These are phyloP conservation scores for Platycercus adscitus DNA, from an alignment of 2,113 vertebrate genomes.

Conservation along the genomic window DNA sequence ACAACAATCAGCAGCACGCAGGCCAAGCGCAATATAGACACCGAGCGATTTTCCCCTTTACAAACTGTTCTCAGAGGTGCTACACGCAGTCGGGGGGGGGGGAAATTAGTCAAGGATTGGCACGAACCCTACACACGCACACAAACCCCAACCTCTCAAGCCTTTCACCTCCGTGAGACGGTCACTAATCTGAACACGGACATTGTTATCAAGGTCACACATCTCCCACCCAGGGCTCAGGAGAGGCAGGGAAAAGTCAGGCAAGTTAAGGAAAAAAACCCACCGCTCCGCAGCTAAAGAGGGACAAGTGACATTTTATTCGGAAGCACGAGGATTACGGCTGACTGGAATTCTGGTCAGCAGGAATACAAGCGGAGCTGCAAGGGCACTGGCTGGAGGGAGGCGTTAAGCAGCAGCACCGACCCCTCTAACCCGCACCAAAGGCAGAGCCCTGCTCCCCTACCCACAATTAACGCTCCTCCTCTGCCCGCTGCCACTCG, in stretches of 20 bases:
- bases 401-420: background rate
- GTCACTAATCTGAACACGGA: background rate
- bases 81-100: background rate
- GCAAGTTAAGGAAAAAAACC: background rate
- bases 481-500: background rate
- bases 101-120: background rate
- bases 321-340: constrained; percentile 2
- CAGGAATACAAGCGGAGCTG: background rate
- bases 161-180: background rate
- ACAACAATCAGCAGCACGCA: background rate
- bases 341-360: background rate
- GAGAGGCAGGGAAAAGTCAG: constrained; percentile 9
- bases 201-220: constrained; percentile 42
- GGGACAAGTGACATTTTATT: constrained; percentile 41
- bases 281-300: background rate
- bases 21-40: background rate
- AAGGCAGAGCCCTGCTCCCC: background rate
- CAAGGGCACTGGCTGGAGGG: constrained; percentile 6
- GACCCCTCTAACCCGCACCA: background rate
- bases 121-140: background rate
- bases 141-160: background rate
- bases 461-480: background rate
- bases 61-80: background rate
- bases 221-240: background rate
- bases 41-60: background rate